Evolutionary conservation across 2,888 invertebrate genomes (phyloP).

Genomic region (Camponotus fellah): DNA sequence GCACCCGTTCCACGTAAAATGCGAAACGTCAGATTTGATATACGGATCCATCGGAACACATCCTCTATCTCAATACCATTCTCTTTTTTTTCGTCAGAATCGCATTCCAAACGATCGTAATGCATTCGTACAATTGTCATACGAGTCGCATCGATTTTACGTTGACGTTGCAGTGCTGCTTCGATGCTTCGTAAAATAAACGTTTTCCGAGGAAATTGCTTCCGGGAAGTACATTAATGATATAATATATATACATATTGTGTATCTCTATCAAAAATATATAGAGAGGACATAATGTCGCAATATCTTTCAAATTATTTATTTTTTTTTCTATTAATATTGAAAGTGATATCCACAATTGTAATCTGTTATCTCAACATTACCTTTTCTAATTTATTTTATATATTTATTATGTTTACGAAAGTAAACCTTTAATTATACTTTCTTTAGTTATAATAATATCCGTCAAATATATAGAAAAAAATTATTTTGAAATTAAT

Average conservation of each 20-base stretch:
- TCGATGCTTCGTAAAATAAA: constrained; percentile 26
- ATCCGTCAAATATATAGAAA: not conserved
- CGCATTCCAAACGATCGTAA: constrained; percentile 52
- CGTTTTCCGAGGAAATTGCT: constrained; percentile 3
- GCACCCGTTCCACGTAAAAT: constrained; percentile 68
- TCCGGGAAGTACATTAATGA: constrained; percentile 1
- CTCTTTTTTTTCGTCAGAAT: constrained; percentile 45
- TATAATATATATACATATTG: not conserved
- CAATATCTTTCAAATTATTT: not conserved
- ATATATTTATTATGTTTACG: not conserved
- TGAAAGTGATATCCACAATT: not conserved
- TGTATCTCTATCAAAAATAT: not conserved
- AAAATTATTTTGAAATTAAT: not conserved
- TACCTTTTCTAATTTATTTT: not conserved
- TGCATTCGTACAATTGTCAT: constrained; percentile 53
- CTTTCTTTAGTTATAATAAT: not conserved
- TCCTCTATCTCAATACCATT: constrained; percentile 52
- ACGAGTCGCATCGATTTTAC: constrained; percentile 49
- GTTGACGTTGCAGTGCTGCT: constrained; percentile 14
- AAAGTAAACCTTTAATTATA: constrained; percentile 1
- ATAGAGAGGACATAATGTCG: not conserved
- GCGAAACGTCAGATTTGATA: constrained; percentile 72
- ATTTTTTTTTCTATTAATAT: not conserved
- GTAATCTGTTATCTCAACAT: not conserved
- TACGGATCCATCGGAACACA: constrained; percentile 60